Evolutionary conservation across 1,140 invertebrate genomes (phyloP), one percentile per base, ranked within the genome.

Genomic region (Colletes gigas): DNA sequence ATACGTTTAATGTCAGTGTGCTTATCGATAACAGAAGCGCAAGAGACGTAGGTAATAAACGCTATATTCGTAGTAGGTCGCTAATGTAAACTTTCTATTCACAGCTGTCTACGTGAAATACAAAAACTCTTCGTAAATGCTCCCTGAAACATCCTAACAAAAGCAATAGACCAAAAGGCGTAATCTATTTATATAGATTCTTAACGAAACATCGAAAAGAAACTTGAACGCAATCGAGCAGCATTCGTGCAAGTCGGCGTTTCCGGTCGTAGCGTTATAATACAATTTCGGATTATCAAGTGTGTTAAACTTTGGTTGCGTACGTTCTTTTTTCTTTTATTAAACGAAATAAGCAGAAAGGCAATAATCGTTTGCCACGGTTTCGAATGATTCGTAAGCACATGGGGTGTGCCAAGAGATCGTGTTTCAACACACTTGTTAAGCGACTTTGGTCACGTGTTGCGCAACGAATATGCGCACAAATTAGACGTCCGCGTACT

Each of bases 1-100:
- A 70, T 84, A 83, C 68, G 77, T 55, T 7, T 19, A 60, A 83
- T 54, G 57, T 65, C 39, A 54, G 47, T 75, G 62, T 66, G 72
- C 50, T 55, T 67, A 30, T 54, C 14, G 39, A 47, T 65, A 65
- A 57, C 39, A 57, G 50, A 67, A 41, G 21, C 30, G 15, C 47
- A 65, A 57, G 12, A 67, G 17, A 67, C 7, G 39, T 47, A 47
- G 44, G 30, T 44, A 44, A 70, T 70, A 57, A 54, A 57, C 4
- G 15, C 17, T 68, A 30, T 57, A 55, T 4, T 17, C 55, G 10
- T 59, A 60, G 9, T 7, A 47, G 21, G 19, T 12, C 10, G 19
- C 21, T 47, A 69, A 57, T 50, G 41, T 54, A 30, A 39, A 30
- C 19, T 44, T 44, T 19, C 8, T 55, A 8, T 21, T 60, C 4